Base-by-base conservation (phyloP, 2,888 invertebrate genomes). In the Tipula confusa region DNA sequence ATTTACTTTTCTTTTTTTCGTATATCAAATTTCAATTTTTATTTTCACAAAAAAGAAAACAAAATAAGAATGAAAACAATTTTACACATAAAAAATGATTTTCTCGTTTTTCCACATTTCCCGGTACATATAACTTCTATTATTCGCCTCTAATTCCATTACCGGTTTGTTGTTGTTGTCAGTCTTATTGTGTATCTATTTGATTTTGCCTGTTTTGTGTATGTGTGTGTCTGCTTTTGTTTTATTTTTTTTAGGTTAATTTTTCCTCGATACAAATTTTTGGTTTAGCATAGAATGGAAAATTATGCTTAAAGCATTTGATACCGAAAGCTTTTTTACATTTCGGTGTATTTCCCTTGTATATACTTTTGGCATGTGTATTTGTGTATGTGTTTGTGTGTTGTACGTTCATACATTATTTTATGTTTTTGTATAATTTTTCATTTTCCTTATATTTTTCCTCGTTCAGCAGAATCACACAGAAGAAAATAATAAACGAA, bases 31-130 rank as follows among this genome's bases (percentile, higher is more conserved):
- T 64, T 64, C 64, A 64, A 64, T 64, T 64, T 31, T 64, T 64
- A 64, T 64, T 64, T 64, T 64, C 24, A 64, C 24, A n/a, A n/a
- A 43, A 64, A 24, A 33, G 33, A 33, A 64, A 64, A 64, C 15
- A 48, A 15, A 48, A 64, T n/a, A n/a, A n/a, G n/a, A 64, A 64
- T 64, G 24, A 64, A 64, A 64, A 64, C 64, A 64, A 64, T 64
- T 64, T 64, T 64, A 24, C 64, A 64, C 64, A 64, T 24, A 64
- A 64, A 64, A 64, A 64, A 64, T 64, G 64, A 64, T 64, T 64
- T 64, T 64, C 64, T 24, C 64, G 9, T 64, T 64, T n/a, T 64
- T 64, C 64, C 24, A 64, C 18, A 64, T 64, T 64, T 24, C 9
- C 64, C 64, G 24, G 64, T 13, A 38, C 13, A 38, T 48, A 18